Evolutionary conservation across 30 jellyfish, hydroid and myxozoan genomes (phyloP).

Genomic region (Hydra vulgaris): DNA sequence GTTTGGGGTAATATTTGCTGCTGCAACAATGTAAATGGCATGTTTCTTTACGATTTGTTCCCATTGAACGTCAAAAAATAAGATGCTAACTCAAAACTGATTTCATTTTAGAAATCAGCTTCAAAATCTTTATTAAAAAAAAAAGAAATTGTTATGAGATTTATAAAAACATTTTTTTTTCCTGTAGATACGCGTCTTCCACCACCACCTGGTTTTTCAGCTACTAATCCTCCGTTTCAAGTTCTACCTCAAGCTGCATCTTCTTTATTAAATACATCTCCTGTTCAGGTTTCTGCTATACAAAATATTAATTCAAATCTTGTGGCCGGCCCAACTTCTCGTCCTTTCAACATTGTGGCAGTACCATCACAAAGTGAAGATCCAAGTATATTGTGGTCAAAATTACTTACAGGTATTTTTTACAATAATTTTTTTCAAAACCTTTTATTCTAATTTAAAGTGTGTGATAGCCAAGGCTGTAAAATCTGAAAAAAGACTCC

Average conservation of each 20-base stretch:
- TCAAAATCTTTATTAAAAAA: no score
- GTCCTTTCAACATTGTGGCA: background rate
- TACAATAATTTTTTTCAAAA: background rate
- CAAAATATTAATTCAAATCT: background rate
- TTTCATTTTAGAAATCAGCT: no score
- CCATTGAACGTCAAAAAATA: no score
- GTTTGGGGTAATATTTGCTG: no score
- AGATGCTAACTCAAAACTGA: no score
- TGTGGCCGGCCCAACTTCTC: background rate
- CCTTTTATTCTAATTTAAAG: no score
- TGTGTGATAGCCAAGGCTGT: no score
- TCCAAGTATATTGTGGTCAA: slow-evolving; percentile 70
- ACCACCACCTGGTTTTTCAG: slow-evolving; percentile 28
- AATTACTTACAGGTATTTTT: slow-evolving; percentile 32
- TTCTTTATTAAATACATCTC: slow-evolving; percentile 5
- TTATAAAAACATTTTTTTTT: background rate
- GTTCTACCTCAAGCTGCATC: background rate
- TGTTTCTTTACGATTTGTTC: no score
- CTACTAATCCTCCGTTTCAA: background rate
- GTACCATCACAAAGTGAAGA: slow-evolving; percentile 30
- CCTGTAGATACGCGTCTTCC: slow-evolving; percentile 11
- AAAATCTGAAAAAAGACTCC: no score
- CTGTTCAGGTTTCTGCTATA: slow-evolving; percentile 3
- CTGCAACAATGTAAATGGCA: no score
- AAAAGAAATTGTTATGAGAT: background rate